Conservation (phyloP, 2,797 vertebrate genomes). For the Tachyglossus aculeatus region DNA sequence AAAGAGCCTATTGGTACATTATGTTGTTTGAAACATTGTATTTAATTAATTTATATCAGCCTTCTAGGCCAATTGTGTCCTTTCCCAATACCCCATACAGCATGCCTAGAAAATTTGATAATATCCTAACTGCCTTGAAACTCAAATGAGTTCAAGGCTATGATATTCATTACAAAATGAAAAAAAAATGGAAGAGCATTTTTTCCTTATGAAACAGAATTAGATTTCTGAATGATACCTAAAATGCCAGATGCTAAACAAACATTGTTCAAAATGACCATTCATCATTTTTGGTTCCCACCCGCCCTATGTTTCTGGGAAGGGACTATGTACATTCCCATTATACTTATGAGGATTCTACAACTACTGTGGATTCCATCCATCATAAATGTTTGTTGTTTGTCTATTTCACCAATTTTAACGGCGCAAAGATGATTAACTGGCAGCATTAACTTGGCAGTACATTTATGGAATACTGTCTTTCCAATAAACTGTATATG, state of each 20-base stretch:
- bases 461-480: neutral
- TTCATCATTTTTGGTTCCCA: neutral
- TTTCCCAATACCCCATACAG: no score
- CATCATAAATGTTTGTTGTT: neutral
- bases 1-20: no score
- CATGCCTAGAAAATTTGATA: no score
- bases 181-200: no score
- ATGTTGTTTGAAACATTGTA: no score
- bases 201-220: neutral
- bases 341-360: neutral
- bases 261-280: neutral
- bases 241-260: neutral
- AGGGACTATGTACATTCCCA: fast-evolving
- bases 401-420: neutral
- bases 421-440: neutral
- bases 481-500: neutral
- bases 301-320: neutral
- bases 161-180: no score
- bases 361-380: neutral
- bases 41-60: no score
- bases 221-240: neutral
- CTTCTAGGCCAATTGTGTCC: no score
- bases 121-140: no score
- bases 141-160: no score
- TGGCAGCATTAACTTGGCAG: neutral